A percentile compares a stretch with the other conserved stretches of the same genome.
phyloP scores from a whole-genome alignment of 2,113 vertebrate species.

The Corydoras sp. region DNA sequence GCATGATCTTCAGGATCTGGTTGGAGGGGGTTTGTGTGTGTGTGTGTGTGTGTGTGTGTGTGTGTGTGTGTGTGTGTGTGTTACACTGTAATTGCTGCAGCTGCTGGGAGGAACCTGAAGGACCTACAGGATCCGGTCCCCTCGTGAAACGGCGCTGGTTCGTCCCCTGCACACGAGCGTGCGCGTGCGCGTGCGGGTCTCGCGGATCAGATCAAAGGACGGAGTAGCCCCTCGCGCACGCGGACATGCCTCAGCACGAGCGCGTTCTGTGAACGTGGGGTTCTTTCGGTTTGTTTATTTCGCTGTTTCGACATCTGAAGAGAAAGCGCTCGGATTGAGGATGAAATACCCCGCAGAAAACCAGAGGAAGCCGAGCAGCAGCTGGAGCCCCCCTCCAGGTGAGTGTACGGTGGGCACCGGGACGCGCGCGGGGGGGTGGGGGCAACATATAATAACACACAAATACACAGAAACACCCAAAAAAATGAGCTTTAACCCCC shows the following conservation, averaged over 20 bases:
- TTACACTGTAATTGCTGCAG: conserved; percentile 9
- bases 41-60: background rate
- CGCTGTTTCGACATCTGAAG: conserved; percentile 15
- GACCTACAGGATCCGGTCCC: conserved; percentile 30
- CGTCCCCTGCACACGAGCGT: background rate
- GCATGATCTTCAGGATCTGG: background rate
- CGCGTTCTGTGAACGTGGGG: background rate
- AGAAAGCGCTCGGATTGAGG: conserved; percentile 56
- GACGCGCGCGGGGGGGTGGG: background rate
- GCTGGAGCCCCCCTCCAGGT: conserved; percentile 90
- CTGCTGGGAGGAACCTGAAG: conserved; percentile 29
- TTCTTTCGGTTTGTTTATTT: background rate
- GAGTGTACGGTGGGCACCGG: conserved; percentile 47
- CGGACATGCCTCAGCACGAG: background rate
- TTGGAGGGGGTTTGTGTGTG: conserved; percentile 8
- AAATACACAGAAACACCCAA: background rate
- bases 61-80: conserved; percentile 1
- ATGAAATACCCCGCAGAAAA: conserved; percentile 98
- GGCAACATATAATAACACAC: background rate
- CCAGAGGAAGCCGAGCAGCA: conserved; percentile 86
- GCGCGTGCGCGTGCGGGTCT: background rate
- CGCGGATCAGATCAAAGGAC: background rate
- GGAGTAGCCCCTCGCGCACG: background rate
- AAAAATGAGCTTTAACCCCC: too few species aligned
- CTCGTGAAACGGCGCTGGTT: background rate